These are phyloP conservation scores for Drosophila niveifrons DNA, from an alignment of 2,888 invertebrate genomes.

Conservation along the genomic window DNA sequence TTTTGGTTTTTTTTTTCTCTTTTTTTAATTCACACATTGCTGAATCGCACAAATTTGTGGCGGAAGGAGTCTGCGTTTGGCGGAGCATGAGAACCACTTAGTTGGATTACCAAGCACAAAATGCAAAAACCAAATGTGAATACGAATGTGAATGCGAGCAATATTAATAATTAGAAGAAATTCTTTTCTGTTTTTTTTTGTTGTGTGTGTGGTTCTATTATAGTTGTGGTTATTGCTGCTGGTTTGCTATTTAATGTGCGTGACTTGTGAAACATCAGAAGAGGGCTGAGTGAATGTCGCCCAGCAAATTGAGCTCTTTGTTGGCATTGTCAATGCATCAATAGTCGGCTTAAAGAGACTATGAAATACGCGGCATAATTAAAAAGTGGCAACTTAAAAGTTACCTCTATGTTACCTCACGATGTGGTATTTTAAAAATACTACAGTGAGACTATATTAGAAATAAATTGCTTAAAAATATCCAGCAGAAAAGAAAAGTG, in stretches of 20 bases:
- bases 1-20: not conserved
- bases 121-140: conserved; percentile 19
- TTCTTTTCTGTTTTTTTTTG: conserved; percentile 4
- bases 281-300: conserved; percentile 17
- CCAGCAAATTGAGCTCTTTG: conserved; percentile 34
- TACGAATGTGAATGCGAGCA: conserved; percentile 18
- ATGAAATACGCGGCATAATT: conserved; percentile 6
- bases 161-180: conserved; percentile 61
- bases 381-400: too few relatives aligned
- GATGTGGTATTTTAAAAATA: too few relatives aligned
- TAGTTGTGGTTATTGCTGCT: conserved; percentile 9
- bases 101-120: conserved; percentile 48
- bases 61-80: conserved; percentile 5
- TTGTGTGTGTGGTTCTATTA: not conserved
- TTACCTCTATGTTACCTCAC: too few relatives aligned
- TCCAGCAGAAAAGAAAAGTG: too few relatives aligned
- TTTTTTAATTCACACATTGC: conserved; percentile 36
- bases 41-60: conserved; percentile 30
- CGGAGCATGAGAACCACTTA: conserved; percentile 43
- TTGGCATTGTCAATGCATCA: conserved; percentile 14
- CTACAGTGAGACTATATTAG: too few relatives aligned
- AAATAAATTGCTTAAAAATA: too few relatives aligned
- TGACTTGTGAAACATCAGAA: conserved; percentile 44
- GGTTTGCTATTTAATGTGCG: conserved; percentile 56
- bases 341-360: not conserved